A percentile compares a stretch with the other conserved stretches of the same genome.
These are phyloP conservation scores for Hirtodrosophila duncani DNA, from an alignment of 2,888 invertebrate genomes.

Conservation along the genomic window DNA sequence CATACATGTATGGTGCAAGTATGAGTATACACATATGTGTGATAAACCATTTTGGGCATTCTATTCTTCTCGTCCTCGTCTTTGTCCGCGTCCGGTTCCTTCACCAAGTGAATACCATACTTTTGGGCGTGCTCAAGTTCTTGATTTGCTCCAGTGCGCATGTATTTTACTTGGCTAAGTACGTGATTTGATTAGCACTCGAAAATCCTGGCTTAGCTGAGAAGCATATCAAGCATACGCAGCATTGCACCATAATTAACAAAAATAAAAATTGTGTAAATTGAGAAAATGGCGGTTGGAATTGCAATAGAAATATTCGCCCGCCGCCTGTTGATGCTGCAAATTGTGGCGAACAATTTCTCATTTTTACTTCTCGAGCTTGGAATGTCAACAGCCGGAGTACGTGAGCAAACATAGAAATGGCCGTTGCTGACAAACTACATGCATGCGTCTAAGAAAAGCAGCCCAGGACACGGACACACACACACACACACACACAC, in stretches of 20 bases:
- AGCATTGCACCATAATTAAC: conserved; percentile 39
- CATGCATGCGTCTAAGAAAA: no score
- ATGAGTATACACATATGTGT: conserved; percentile 2
- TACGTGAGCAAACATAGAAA: conserved; percentile 73
- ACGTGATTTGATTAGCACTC: conserved; percentile 70
- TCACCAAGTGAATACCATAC: conserved; percentile 31
- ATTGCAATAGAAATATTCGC: conserved; percentile 7
- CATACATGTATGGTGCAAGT: conserved; percentile 4
- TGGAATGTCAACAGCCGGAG: conserved; percentile 68
- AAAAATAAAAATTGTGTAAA: conserved; percentile 11
- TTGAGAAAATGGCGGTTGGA: conserved; percentile 8
- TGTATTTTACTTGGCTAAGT: conserved; percentile 71
- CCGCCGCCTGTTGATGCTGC: conserved; percentile 67
- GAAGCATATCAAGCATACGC: conserved; percentile 55
- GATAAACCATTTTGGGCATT: no score
- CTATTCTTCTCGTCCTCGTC: no score
- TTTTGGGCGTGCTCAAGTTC: conserved; percentile 30
- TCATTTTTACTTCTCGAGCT: conserved; percentile 50
- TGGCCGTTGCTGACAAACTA: conserved; percentile 69
- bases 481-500: conserved; percentile 21
- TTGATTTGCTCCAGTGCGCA: conserved; percentile 26
- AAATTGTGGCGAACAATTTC: conserved; percentile 62
- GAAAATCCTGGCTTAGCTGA: conserved; percentile 45
- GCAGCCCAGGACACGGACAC: conserved; percentile 22
- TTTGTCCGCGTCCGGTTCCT: conserved; percentile 9